A percentile compares a stretch with the other conserved stretches of the same genome.
Evolutionary conservation across 2,888 invertebrate genomes (phyloP).

Genomic region (Pyrochroa serraticornis): DNA sequence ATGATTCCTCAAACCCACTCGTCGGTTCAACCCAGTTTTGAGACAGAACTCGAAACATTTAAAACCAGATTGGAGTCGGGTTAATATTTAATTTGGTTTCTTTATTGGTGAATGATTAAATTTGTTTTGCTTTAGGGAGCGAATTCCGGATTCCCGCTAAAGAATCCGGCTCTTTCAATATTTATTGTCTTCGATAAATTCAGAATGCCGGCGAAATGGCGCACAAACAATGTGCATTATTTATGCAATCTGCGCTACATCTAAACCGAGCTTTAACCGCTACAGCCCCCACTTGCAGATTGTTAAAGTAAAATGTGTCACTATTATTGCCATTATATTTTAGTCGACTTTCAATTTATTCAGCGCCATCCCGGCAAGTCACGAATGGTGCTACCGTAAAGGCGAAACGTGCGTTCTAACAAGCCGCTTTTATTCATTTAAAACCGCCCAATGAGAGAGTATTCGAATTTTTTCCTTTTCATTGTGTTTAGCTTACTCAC

Average conservation of each 20-base stretch:
- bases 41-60: too few relatives aligned
- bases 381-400: constrained; percentile 3
- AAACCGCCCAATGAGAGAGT: not conserved
- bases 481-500: not conserved
- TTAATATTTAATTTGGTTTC: too few relatives aligned
- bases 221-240: constrained; percentile 14
- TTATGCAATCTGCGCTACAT: constrained; percentile 19
- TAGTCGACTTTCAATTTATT: constrained; percentile 13
- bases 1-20: too few relatives aligned
- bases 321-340: constrained; percentile 25
- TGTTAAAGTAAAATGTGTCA: constrained; percentile 26
- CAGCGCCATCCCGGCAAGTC: constrained; percentile 9
- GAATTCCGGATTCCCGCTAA: too few relatives aligned
- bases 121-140: too few relatives aligned
- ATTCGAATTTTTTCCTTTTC: constrained; percentile 2
- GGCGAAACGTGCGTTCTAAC: constrained; percentile 11
- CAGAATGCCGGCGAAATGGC: not conserved
- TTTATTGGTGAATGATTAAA: too few relatives aligned
- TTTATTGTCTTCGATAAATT: too few relatives aligned
- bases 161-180: too few relatives aligned
- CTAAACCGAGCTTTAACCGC: constrained; percentile 10
- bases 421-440: constrained; percentile 7
- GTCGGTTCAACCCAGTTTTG: too few relatives aligned
- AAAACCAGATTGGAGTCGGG: too few relatives aligned
- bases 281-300: constrained; percentile 8